Percentiles rank a stretch among this genome's conserved stretches.
phyloP scores from a whole-genome alignment of 2,113 vertebrate genomes.

The Anarrhichthys ocellatus region DNA sequence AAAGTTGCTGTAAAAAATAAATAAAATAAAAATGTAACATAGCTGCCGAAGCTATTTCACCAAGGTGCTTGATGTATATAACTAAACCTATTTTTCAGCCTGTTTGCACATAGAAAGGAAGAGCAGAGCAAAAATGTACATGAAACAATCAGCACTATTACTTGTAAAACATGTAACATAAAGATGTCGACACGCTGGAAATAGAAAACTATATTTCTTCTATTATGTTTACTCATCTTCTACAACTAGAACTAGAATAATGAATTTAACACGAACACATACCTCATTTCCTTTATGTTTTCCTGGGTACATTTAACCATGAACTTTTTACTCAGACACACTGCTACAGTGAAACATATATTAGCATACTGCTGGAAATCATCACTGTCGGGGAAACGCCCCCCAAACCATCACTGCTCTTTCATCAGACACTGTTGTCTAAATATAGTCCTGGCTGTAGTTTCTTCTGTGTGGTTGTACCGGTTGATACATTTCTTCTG shows the following conservation, averaged over 20 bases:
- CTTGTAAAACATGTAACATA: constrained; percentile 40
- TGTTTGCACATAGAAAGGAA: constrained; percentile 71
- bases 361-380: constrained; percentile 6
- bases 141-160: constrained; percentile 63
- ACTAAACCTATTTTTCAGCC: constrained; percentile 71
- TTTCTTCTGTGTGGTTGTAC: constrained; percentile 29
- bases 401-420: constrained; percentile 25
- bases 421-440: constrained; percentile 29
- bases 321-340: constrained; percentile 5
- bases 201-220: constrained; percentile 36
- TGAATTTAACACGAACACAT: constrained; percentile 40
- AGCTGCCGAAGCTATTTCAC: constrained; percentile 62
- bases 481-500: constrained; percentile 24
- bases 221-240: constrained; percentile 32
- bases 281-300: constrained; percentile 54
- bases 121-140: constrained; percentile 58
- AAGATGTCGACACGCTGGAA: constrained; percentile 36
- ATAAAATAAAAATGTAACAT: constrained; percentile 19
- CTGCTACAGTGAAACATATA: constrained; percentile 11
- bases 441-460: constrained; percentile 33
- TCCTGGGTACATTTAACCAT: constrained; percentile 27
- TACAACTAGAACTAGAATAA: constrained; percentile 20
- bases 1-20: constrained; percentile 10
- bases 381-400: constrained; percentile 6
- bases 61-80: constrained; percentile 76